Percentiles rank a stretch among this genome's conserved stretches.
phyloP scores from a whole-genome alignment of 2,113 vertebrate species.

The Zingel zingel region DNA sequence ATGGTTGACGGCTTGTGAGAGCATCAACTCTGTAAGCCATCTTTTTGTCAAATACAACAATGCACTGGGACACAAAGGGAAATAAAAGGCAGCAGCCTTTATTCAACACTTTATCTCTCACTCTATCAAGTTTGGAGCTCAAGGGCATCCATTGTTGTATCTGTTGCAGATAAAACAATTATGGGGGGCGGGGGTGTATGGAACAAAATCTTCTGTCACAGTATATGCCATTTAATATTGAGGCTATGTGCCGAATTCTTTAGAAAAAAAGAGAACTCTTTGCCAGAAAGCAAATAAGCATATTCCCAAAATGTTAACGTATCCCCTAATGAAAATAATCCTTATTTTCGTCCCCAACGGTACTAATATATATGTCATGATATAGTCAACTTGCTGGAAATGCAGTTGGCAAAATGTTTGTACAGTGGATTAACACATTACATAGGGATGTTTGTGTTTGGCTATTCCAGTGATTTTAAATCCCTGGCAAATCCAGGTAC shows the following conservation, averaged over 20 bases:
- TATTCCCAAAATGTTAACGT: neutral
- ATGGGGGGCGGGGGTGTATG: neutral
- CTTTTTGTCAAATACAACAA: slow-evolving; percentile 37
- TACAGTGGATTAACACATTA: neutral
- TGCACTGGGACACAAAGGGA: slow-evolving; percentile 9
- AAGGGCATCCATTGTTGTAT: slow-evolving; percentile 19
- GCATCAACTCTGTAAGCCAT: slow-evolving; percentile 21
- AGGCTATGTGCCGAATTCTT: neutral
- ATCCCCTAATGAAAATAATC: neutral
- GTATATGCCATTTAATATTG: neutral
- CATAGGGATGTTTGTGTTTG: neutral
- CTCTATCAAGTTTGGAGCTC: slow-evolving; percentile 7
- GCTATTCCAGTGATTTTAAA: neutral
- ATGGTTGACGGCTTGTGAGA: slow-evolving; percentile 35
- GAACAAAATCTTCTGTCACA: neutral
- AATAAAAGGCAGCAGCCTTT: slow-evolving; percentile 8
- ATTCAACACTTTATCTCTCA: neutral
- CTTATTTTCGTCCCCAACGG: neutral
- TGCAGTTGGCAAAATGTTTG: neutral
- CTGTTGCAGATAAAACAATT: neutral
- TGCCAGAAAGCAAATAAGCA: neutral
- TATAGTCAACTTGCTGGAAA: neutral
- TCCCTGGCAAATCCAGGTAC: neutral
- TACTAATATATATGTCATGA: neutral
- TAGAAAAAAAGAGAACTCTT: too few species aligned